Evolutionary conservation across 2,113 vertebrate species (phyloP), one percentile per base, ranked within the genome.

Genomic region (Mus spicilegus): DNA sequence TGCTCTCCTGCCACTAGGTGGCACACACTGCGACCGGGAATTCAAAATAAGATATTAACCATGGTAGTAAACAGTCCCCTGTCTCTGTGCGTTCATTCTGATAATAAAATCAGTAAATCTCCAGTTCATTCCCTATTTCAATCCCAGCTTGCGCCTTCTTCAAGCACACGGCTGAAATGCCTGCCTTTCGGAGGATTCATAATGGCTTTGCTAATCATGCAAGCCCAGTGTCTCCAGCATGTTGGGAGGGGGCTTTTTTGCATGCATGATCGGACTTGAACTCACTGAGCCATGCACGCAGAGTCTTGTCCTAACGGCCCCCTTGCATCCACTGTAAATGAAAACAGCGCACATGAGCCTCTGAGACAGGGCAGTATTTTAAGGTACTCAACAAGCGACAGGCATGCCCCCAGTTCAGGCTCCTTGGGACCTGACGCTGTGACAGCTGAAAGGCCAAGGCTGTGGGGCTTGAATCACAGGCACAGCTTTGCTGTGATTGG

Each of bases 71-170:
- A 87, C 1, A 30, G 77, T 90, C 90, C 81, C 70, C 49, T 78
- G 95, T 86, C 94, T 87, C 85, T 56, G 87, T 90, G 88, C 80
- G 51, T 91, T 94, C 93, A 88, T 63, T 85, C 75, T 24, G 91
- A 12, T 86, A 92, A 95, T 95, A 97, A 96, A 96, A 92, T 95
- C 96, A 49, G 88, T 95, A 96, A 96, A 94, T 97, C 96, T 95
- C 67, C 33, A 80, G 70, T 93, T 97, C 92, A 36, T 95, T 97
- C 94, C 96, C 92, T 92, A 96, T 75, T 91, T 96, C 80, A 69
- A 95, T 86, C 76, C 89, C 89, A 97, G 87, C 96, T 93, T 92
- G 65, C 76, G 72, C 51, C 13, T 3, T 96, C 85, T 88, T 88
- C 72, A 69, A 87, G 82, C 73, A 96, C 89, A 78, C 30, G 76